Percentiles rank a stretch among this genome's conserved stretches.
These are phyloP conservation scores for Ormyrus labotus DNA, from an alignment of 2,888 invertebrate genomes.

Conservation along the genomic window DNA sequence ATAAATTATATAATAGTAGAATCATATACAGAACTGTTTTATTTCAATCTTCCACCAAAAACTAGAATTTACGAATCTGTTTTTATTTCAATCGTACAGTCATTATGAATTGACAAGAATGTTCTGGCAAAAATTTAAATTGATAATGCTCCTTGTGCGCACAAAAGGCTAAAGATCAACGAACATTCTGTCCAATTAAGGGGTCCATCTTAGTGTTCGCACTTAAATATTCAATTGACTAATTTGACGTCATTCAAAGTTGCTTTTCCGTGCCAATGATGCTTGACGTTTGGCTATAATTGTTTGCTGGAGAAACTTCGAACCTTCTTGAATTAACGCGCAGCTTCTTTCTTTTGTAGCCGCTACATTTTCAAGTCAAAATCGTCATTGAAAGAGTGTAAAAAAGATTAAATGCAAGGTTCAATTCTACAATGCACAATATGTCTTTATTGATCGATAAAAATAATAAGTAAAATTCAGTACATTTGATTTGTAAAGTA, in stretches of 20 bases:
- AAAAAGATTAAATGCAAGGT: no score
- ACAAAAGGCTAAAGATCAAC: no score
- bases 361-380: no score
- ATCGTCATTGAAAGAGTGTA: no score
- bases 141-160: not conserved
- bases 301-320: not conserved
- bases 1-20: slow-evolving; percentile 59
- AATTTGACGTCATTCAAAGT: slow-evolving; percentile 3
- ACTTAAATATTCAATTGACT: slow-evolving; percentile 3
- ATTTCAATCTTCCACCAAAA: no score
- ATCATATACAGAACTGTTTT: not conserved
- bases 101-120: not conserved
- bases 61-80: no score
- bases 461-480: slow-evolving; percentile 14
- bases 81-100: no score
- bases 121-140: slow-evolving; percentile 5
- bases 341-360: no score
- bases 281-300: no score
- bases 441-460: slow-evolving; percentile 10
- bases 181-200: not conserved
- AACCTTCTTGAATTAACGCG: not conserved
- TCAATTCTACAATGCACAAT: not conserved
- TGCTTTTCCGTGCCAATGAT: not conserved
- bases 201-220: not conserved
- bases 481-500: not conserved